phyloP scores from a whole-genome alignment of 2,797 vertebrate genomes.

The Taeniopygia guttata region DNA sequence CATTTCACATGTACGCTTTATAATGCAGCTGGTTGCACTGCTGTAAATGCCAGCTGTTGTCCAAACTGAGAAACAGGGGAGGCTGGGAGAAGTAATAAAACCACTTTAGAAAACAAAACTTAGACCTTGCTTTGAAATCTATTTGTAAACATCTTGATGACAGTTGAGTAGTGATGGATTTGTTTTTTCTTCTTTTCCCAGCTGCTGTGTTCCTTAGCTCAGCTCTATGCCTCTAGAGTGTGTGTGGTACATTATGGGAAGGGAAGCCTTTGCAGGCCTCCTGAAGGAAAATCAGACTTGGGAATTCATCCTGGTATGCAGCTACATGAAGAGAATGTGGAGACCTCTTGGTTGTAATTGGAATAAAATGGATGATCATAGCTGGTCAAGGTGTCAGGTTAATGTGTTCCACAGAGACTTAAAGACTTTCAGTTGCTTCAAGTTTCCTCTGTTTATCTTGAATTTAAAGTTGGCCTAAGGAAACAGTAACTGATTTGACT shows the following conservation, averaged over 20 bases:
- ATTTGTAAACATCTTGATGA: neutral
- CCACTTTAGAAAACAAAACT: neutral
- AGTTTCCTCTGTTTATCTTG: neutral
- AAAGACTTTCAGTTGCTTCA: neutral
- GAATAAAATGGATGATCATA: neutral
- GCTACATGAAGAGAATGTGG: rapidly evolving
- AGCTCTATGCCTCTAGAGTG: neutral
- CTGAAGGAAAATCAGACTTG: neutral
- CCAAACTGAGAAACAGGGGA: neutral
- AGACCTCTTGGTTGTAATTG: neutral
- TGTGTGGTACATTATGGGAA: neutral
- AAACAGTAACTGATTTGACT: neutral
- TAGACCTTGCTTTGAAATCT: neutral
- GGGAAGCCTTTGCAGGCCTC: neutral
- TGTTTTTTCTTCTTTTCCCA: neutral
- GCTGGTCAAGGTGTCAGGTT: neutral
- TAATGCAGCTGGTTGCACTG: neutral
- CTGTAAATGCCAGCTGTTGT: neutral
- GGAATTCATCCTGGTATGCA: neutral
- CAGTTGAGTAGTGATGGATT: neutral
- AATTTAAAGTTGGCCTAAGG: neutral
- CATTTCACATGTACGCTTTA: neutral
- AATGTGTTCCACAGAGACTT: rapidly evolving
- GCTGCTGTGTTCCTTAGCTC: neutral
- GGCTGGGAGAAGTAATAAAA: neutral